These are phyloP conservation scores for Lagopus muta DNA, from an alignment of 2,113 vertebrate genomes.

Conservation along the genomic window DNA sequence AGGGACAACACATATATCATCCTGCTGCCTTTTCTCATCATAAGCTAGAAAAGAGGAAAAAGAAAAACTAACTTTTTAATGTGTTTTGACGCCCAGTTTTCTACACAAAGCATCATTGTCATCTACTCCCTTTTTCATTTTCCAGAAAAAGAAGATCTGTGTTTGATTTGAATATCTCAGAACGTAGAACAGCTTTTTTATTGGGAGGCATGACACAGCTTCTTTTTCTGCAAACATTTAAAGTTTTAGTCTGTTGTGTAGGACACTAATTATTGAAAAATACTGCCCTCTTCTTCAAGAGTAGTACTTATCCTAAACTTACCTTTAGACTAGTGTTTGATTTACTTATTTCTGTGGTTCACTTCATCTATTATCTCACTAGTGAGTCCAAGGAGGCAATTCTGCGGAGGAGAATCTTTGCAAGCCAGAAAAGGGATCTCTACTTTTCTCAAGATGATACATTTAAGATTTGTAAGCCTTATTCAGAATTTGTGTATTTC, in stretches of 20 bases:
- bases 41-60: not conserved
- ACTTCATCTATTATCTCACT: fast-evolving
- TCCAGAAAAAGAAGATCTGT: not conserved
- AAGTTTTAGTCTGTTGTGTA: not conserved
- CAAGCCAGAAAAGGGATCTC: not conserved
- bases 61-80: not conserved
- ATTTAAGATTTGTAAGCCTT: not conserved
- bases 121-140: not conserved
- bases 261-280: not conserved
- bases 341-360: not conserved
- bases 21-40: not conserved
- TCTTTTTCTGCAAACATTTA: not conserved
- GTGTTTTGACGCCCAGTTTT: not conserved
- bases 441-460: not conserved
- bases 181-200: not conserved
- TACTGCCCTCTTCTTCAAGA: not conserved
- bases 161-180: not conserved
- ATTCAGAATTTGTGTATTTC: not conserved
- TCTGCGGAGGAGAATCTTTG: not conserved
- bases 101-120: fast-evolving
- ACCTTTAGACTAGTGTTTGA: not conserved
- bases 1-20: not conserved
- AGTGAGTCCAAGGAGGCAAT: not conserved
- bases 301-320: not conserved
- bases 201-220: not conserved